Conservation (phyloP, 92 coral and sea anemone genomes). For the Porites divaricata region DNA sequence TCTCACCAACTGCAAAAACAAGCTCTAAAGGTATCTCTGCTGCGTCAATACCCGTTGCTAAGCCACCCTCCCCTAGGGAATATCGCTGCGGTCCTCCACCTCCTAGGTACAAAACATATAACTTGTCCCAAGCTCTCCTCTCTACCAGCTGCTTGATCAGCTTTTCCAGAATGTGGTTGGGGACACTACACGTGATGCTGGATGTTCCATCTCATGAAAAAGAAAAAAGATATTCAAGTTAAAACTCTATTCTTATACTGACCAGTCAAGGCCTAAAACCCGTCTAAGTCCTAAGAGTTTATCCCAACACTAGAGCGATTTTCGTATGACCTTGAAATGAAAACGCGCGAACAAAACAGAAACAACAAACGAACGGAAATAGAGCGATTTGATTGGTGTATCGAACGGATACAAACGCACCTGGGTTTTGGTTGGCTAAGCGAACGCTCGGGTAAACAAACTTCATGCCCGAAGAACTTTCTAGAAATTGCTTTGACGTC, state of each 20-base stretch:
- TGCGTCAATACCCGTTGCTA: constrained; percentile 75
- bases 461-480: no score
- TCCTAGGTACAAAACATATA: constrained; percentile 79
- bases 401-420: no score
- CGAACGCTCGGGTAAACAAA: no score
- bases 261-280: background rate
- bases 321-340: no score
- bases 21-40: constrained; percentile 76
- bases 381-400: no score
- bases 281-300: no score
- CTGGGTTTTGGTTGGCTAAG: no score
- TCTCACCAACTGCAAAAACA: constrained; percentile 33
- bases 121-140: constrained; percentile 72
- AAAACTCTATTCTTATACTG: background rate
- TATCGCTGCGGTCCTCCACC: constrained; percentile 87
- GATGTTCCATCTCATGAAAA: constrained; percentile 71
- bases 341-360: no score
- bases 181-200: constrained; percentile 63
- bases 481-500: no score
- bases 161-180: constrained; percentile 57
- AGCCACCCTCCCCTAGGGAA: constrained; percentile 80
- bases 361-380: no score
- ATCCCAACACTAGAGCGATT: no score
- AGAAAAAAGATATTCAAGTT: background rate
- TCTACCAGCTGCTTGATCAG: constrained; percentile 60